Evolutionary conservation across 2,113 vertebrate species (phyloP).

Genomic region (Atractosteus spatula): DNA sequence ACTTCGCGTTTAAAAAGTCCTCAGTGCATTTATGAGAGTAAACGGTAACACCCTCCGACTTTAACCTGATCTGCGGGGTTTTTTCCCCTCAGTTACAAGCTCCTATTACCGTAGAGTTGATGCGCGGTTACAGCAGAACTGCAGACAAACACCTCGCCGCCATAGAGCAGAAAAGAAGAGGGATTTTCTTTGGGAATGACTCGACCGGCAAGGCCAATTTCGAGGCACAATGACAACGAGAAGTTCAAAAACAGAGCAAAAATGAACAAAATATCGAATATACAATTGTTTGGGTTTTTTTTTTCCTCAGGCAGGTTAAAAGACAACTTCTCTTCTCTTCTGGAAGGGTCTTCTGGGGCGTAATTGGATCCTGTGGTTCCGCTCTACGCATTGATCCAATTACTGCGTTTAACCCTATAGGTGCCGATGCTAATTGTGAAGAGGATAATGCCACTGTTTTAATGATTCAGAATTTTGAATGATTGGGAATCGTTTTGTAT

Average conservation of each 20-base stretch:
- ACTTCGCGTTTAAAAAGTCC: background rate
- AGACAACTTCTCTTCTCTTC: conserved; percentile 4
- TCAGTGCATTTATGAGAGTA: background rate
- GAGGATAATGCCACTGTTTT: too few relatives aligned
- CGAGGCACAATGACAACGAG: too few relatives aligned
- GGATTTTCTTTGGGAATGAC: background rate
- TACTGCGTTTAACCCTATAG: conserved; percentile 18
- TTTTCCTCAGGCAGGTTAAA: conserved; percentile 3
- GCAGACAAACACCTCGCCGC: conserved; percentile 10
- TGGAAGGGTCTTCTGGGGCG: conserved; percentile 11
- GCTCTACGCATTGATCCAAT: conserved; percentile 24
- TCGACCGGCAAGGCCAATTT: too few relatives aligned
- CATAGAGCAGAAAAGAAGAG: conserved; percentile 8
- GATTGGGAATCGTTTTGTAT: too few relatives aligned
- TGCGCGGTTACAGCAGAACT: conserved; percentile 6
- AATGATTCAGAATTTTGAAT: too few relatives aligned
- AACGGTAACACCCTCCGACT: background rate
- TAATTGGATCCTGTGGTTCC: conserved; percentile 17
- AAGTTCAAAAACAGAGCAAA: background rate
- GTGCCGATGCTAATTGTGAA: background rate
- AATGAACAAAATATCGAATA: background rate
- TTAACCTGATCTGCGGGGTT: background rate
- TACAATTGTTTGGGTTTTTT: background rate
- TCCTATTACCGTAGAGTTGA: background rate
- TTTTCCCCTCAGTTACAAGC: background rate